These are phyloP conservation scores for Heliconius nattereri DNA, from an alignment of 1,140 invertebrate genomes.

Conservation along the genomic window DNA sequence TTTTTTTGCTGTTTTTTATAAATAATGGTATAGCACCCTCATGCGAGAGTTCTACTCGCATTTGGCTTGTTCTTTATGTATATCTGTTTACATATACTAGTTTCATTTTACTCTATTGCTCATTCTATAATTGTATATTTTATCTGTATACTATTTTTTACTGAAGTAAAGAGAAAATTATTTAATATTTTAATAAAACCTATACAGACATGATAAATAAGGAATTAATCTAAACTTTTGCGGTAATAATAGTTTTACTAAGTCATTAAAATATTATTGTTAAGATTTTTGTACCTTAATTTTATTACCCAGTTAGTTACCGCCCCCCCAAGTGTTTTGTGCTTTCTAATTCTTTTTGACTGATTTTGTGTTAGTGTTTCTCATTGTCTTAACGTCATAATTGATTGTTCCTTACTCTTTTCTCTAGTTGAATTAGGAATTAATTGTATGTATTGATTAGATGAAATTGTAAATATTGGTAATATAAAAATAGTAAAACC, in stretches of 20 bases:
- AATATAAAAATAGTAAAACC: constrained; percentile 23
- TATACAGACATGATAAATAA: constrained; percentile 11
- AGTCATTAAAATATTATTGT: constrained; percentile 21
- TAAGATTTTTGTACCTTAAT: constrained; percentile 16
- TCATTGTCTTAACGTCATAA: constrained; percentile 11
- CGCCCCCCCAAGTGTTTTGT: constrained; percentile 17
- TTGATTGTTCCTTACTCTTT: constrained; percentile 18
- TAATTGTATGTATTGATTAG: constrained; percentile 27
- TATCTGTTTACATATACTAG: neutral
- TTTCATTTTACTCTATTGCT: constrained; percentile 9
- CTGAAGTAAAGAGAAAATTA: neutral
- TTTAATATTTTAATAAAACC: constrained; percentile 11
- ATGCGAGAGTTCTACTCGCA: too few relatives aligned
- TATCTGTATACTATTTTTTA: neutral
- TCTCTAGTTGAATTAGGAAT: constrained; percentile 14
- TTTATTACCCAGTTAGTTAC: constrained; percentile 27
- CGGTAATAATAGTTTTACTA: constrained; percentile 12
- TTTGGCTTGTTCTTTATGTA: neutral
- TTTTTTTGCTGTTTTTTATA: too few relatives aligned
- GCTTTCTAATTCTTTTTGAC: constrained; percentile 13
- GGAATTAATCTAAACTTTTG: constrained; percentile 6
- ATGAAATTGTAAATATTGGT: constrained; percentile 30
- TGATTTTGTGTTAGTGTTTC: constrained; percentile 24
- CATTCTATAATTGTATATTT: constrained; percentile 14
- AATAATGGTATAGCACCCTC: too few relatives aligned